These are phyloP conservation scores for Hoplostethus mediterraneus DNA, from an alignment of 2,797 vertebrate species.

Conservation along the genomic window DNA sequence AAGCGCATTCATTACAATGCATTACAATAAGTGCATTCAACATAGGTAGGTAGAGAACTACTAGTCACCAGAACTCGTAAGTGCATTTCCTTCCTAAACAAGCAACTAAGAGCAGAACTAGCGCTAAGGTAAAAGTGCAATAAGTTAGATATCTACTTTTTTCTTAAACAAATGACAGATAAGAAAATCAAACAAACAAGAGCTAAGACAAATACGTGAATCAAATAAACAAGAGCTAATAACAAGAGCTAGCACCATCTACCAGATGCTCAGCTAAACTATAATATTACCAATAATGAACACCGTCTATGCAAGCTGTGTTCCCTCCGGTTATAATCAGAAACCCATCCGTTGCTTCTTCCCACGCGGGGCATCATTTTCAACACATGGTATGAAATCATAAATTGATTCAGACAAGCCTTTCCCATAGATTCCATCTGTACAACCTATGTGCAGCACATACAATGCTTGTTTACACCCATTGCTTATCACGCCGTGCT, in stretches of 20 bases:
- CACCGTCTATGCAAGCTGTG: conserved; percentile 61
- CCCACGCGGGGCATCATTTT: conserved; percentile 51
- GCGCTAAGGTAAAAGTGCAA: too few species aligned
- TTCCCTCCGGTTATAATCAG: conserved; percentile 62
- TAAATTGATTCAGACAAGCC: conserved; percentile 19
- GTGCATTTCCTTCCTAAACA: too few species aligned
- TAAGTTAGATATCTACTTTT: too few species aligned
- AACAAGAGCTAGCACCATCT: not conserved
- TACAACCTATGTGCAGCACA: conserved; percentile 27
- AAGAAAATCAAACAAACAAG: too few species aligned
- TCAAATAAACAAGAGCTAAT: too few species aligned
- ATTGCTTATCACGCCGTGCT: conserved; percentile 10
- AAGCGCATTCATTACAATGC: too few species aligned
- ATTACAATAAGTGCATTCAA: too few species aligned
- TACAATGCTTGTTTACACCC: conserved; percentile 2
- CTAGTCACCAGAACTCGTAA: too few species aligned
- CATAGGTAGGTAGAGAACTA: too few species aligned
- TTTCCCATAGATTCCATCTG: conserved; percentile 26
- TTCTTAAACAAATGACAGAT: too few species aligned
- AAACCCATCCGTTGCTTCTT: conserved; percentile 53
- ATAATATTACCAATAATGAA: conserved; percentile 61
- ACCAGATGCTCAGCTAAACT: conserved; percentile 33
- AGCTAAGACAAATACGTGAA: too few species aligned
- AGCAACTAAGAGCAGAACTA: too few species aligned
- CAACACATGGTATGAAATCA: conserved; percentile 8